Evolutionary conservation across 1,140 invertebrate genomes (phyloP).

Genomic region (Saccostrea echinata): DNA sequence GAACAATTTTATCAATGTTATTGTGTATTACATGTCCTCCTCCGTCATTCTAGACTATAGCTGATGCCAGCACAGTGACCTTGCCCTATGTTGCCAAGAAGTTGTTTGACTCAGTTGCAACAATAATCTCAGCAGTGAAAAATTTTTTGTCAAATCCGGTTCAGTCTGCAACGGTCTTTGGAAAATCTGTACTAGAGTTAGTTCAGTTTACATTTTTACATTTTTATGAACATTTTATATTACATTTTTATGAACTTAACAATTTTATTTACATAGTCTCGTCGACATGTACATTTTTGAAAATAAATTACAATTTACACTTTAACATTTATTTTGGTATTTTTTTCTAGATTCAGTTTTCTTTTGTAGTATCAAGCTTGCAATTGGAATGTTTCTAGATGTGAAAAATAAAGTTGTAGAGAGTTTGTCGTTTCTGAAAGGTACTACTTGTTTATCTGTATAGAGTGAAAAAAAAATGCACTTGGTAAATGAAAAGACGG

Average conservation of each 20-base stretch:
- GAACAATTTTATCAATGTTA: no score
- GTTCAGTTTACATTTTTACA: background rate
- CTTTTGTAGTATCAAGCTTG: slow-evolving; percentile 36
- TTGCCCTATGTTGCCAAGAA: slow-evolving; percentile 34
- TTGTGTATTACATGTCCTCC: no score
- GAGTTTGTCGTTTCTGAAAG: slow-evolving; percentile 2
- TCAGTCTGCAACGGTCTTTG: background rate
- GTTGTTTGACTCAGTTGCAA: background rate
- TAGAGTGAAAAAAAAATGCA: background rate
- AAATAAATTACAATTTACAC: no score
- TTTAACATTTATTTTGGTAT: no score
- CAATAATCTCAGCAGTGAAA: slow-evolving; percentile 3
- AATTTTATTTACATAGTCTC: no score
- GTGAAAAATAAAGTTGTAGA: slow-evolving; percentile 23
- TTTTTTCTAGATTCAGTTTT: slow-evolving; percentile 21
- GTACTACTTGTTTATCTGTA: background rate
- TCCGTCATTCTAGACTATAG: background rate
- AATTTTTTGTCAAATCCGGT: slow-evolving; percentile 32
- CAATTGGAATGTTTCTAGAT: slow-evolving; percentile 35
- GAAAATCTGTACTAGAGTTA: slow-evolving; percentile 40
- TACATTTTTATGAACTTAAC: no score
- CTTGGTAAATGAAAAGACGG: no score
- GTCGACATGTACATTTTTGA: no score
- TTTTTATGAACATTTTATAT: no score
- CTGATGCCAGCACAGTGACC: slow-evolving; percentile 31